Base-by-base conservation (phyloP, 2,888 invertebrate genomes). In the Abrostola tripartita region DNA sequence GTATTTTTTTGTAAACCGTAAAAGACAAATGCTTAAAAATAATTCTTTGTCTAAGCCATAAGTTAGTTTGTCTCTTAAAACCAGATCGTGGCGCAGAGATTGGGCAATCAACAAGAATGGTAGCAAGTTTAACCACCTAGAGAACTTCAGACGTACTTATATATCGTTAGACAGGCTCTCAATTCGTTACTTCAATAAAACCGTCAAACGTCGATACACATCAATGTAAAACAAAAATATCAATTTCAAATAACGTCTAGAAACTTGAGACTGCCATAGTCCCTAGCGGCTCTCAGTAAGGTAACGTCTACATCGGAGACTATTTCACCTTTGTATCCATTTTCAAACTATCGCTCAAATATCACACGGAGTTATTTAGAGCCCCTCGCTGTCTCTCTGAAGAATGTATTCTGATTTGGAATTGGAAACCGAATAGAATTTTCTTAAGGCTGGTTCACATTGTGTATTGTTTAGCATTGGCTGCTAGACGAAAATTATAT, bases 231-330 rank as follows among this genome's bases (percentile, higher is more conserved):
- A 60, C 53, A 70, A 12, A 70, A 54, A 71, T 65, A 76, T 78
- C 67, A 69, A 62, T 73, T 65, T 61, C 52, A 51, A 57, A 64
- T 53, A 63, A 58, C 51, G 52, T n/a, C 62, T 67, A 53, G 74
- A 56, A 69, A 74, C 61, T 53, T 68, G 72, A 76, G 68, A 71
- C 53, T n/a, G 52, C 51, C 70, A 74, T 74, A 76, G 64, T 78
- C 78, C 78, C 78, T 10, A 12, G 74, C 49, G 79, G 50, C 57
- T 5, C 37, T 44, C 44, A 14, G 52, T 56, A 60, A 54, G 58
- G 61, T 41, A 38, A 40, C 42, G 47, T 61, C 61, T 56, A 14
- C 5, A 53, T 53, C 14, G 50, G 11, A 7, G 47, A 51, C 14
- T 47, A 24, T 65, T 59, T 60, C 50, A 51, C 60, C 60, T 74